Conservation (phyloP, 2,797 vertebrate species). For the Anguilla anguilla region DNA sequence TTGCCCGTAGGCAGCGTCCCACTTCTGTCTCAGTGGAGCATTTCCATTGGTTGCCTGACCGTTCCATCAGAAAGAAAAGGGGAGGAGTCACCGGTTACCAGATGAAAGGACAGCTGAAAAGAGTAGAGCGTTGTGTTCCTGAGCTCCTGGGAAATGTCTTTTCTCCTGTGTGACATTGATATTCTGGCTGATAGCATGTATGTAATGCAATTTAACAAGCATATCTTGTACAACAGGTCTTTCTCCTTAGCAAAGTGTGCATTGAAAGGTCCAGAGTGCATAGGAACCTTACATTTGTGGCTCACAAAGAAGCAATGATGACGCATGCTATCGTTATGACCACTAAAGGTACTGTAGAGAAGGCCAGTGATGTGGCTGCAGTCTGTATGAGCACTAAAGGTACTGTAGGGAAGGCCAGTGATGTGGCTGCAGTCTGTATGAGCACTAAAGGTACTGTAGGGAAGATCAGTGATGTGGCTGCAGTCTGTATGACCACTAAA, state of each 20-base stretch:
- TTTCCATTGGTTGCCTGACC: neutral
- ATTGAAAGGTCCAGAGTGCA: neutral
- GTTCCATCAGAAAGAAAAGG: neutral
- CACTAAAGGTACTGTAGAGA: neutral
- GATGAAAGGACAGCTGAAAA: neutral
- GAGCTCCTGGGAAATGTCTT: neutral
- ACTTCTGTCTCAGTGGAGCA: neutral
- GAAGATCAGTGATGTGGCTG: too few species aligned
- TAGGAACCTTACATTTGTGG: neutral
- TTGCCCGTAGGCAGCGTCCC: neutral
- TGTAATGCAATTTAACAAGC: neutral
- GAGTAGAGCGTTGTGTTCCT: neutral
- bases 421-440: neutral
- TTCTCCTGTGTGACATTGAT: neutral
- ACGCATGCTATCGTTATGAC: neutral
- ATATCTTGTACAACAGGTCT: neutral
- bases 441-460: neutral
- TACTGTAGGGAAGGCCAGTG: neutral
- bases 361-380: neutral
- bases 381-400: neutral
- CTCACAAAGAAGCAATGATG: neutral
- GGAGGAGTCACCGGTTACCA: neutral
- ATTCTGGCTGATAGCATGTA: neutral
- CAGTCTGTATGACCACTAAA: too few species aligned
- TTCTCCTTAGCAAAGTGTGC: neutral